phyloP scores from a whole-genome alignment of 1,140 invertebrate genomes.

The Dendrolimus punctatus region DNA sequence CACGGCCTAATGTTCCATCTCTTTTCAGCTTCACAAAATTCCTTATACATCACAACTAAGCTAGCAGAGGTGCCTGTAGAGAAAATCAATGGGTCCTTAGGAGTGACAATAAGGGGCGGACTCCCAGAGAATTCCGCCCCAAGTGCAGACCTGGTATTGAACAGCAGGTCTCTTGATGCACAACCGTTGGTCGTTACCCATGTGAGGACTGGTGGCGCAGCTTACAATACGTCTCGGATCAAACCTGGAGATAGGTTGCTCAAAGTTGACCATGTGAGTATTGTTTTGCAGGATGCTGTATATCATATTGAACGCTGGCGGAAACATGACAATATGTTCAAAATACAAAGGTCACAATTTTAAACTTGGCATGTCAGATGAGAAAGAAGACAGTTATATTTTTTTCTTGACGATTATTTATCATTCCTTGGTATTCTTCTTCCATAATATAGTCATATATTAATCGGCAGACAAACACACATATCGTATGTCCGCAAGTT shows the following conservation, averaged over 20 bases:
- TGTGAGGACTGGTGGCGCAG: constrained; percentile 90
- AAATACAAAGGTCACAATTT: too few species aligned
- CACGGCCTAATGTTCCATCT: constrained; percentile 1
- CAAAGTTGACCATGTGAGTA: constrained; percentile 85
- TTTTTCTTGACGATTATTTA: too few species aligned
- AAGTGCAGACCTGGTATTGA: constrained; percentile 49
- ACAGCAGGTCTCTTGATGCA: constrained; percentile 65
- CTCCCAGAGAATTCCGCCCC: constrained; percentile 68
- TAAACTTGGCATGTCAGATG: too few species aligned
- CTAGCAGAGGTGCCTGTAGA: constrained; percentile 84
- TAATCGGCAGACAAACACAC: too few species aligned
- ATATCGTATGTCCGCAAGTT: too few species aligned
- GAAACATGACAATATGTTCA: too few species aligned
- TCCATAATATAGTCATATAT: too few species aligned
- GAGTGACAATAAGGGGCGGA: constrained; percentile 89
- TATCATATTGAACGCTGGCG: too few species aligned
- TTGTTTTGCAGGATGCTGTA: neutral
- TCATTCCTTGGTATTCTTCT: too few species aligned
- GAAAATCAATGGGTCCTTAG: constrained; percentile 88
- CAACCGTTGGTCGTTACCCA: constrained; percentile 90
- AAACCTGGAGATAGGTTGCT: constrained; percentile 92
- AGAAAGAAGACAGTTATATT: too few species aligned
- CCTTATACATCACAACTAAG: constrained; percentile 80
- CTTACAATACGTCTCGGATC: constrained; percentile 83
- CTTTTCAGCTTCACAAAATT: constrained; percentile 74